Evolutionary conservation across 2,113 vertebrate species (phyloP), one percentile per base, ranked within the genome.

Genomic region (Sisor rabdophorus): DNA sequence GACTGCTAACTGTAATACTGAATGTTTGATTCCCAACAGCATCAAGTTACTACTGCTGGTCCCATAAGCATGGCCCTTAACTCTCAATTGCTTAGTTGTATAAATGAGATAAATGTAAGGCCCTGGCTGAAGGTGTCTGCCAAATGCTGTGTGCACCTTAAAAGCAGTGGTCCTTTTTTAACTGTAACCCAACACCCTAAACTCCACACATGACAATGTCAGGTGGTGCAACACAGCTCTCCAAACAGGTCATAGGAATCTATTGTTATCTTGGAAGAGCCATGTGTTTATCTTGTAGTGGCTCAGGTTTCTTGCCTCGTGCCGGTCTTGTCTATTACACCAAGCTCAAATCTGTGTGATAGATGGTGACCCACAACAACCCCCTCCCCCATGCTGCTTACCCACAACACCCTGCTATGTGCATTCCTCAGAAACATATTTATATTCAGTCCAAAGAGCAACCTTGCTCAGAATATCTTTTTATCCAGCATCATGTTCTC

Each of bases 251-350:
- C 90, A 87, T 87, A 87, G 81, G 79, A 81, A 88, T 78, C 82
- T 83, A 88, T 90, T 93, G 91, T 91, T 94, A 90, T 93, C 94
- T 93, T 91, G 91, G 91, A 93, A 88, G 89, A 74, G 87, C 86
- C 92, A 91, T 87, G 88, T 92, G 93, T 93, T 92, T 93, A 93
- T 91, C 86, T 92, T 90, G 82, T 86, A 83, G 80, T 82, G 85
- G 87, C 88, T 94, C 89, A 0, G 81, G 82, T 95, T 95, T 93
- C 93, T 77, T 78, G 83, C 76, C 74, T 77, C 79, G 76, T 71
- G 86, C 76, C n/a, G 81, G 78, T 74, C 78, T 78, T 36, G 64
- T 60, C 77, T 79, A 81, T 79, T 79, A 78, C 83, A 80, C 78
- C 79, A 81, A 74, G 79, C 73, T 68, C 47, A 85, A 88, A 84